Evolutionary conservation across 2,888 invertebrate species (phyloP), one percentile per base, ranked within the genome.

Genomic region (Watsonalla binaria): DNA sequence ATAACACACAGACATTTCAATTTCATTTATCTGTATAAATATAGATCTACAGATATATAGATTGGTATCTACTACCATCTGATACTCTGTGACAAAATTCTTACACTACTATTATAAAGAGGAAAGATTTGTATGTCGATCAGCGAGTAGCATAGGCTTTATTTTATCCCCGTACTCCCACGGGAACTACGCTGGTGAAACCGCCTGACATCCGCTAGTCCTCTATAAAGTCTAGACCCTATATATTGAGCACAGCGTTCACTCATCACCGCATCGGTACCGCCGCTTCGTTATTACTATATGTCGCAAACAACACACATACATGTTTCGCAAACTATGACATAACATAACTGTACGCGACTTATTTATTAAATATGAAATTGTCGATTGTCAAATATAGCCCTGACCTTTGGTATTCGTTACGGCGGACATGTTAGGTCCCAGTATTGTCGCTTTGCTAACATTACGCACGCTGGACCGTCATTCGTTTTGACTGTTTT

Each of bases 261-360:
- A 24, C 24, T 24, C 24, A 24, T 24, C 24, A 24, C 24, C 24
- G 24, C 1, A 24, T 24, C 47, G 47, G 47, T 47, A 24, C 47
- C 47, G 4, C 24, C 4, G 24, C 24, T 24, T 24, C 24, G 24
- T 2, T 4, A 24, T 2, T 24, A 37, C 37, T 13, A 34, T 49
- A 5, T 49, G 37, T 15, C 37, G 8, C 14, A 13, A 37, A 14
- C 49, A 49, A 14, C 14, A 49, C 35, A 47, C 13, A 35, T n/a
- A 49, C 9, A 47, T n/a, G 37, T 49, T 49, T 39, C 14, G 49
- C 49, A 49, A 49, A 15, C 15, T 37, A 37, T 49, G 49, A 49
- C 49, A 49, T 49, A 49, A 49, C 49, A 49, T 49, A 49, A 49
- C 8, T 15, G 39, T 39, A 39, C 37, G 49, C 49, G 49, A 49